A percentile compares a stretch with the other conserved stretches of the same genome.
phyloP scores from a whole-genome alignment of 1,140 invertebrate genomes.

The Drosophila pectinifera region DNA sequence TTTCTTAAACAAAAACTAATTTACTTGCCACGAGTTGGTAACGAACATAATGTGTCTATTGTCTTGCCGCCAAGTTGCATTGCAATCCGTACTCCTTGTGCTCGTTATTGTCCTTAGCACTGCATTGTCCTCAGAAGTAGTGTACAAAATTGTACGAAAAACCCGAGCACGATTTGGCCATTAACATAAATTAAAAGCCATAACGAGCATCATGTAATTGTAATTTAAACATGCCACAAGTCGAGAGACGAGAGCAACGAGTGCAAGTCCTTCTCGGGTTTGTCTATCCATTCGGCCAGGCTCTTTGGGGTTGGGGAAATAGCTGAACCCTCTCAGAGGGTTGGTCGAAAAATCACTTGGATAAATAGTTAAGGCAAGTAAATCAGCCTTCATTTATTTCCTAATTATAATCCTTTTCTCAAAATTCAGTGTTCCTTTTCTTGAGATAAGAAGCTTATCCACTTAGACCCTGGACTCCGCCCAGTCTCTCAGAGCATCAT shows the following conservation, averaged over 20 bases:
- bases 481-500: too few relatives aligned
- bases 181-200: conserved; percentile 82
- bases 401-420: too few relatives aligned
- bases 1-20: conserved; percentile 49
- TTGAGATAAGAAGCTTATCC: too few relatives aligned
- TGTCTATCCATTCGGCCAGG: conserved; percentile 28
- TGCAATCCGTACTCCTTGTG: conserved; percentile 29
- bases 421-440: too few relatives aligned
- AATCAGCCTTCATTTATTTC: fast-evolving
- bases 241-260: conserved; percentile 9
- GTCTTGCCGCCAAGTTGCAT: conserved; percentile 48
- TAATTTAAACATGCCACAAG: conserved; percentile 67
- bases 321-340: not conserved
- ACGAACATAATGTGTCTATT: conserved; percentile 37
- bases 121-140: conserved; percentile 28
- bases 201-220: conserved; percentile 80
- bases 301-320: not conserved
- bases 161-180: conserved; percentile 69
- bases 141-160: conserved; percentile 21
- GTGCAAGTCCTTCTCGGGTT: conserved; percentile 10
- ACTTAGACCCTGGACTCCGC: too few relatives aligned
- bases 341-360: not conserved
- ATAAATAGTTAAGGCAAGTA: not conserved
- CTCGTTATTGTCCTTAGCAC: conserved; percentile 28
- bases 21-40: conserved; percentile 53